Evolutionary conservation across 2,797 vertebrate genomes (phyloP), one percentile per base, ranked within the genome.

Genomic region (Spondyliosoma cantharus): DNA sequence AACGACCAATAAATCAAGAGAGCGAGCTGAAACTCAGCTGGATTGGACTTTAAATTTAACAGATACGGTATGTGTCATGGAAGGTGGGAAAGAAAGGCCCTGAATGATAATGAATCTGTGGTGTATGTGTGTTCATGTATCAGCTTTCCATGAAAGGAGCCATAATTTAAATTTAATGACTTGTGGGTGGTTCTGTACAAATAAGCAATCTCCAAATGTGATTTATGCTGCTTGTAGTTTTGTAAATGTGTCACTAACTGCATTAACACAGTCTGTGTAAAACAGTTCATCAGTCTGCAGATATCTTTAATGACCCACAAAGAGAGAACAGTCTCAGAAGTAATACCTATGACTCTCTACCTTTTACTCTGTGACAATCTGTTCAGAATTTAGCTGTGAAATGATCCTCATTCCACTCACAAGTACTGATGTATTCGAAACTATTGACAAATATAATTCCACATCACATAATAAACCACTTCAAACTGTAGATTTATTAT

Each of bases 161-260:
- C 11, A 46, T 13, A 4, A 16, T 37, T 61, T 50, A 46, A 0
- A 29, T 62, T 32, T 29, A 46, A 67, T 59, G 48, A 37, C 57
- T 13, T 13, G 53, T n/a, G 24, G 25, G 7, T 3, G n/a, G 7
- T 54, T 37, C 11, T 1, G 27, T n/a, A 16, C n/a, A 68, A 68
- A 66, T 15, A 32, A 67, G 32, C 45, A 43, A 19, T 24, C 11
- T 24, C 13, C 4, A 70, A 62, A 70, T 57, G 7, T 14, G 5
- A 49, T 63, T 54, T 24, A 29, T 65, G 48, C 59, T 11, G 2
- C 56, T 67, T 67, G 13, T 48, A 29, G 45, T 42, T 78, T 60
- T 15, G 12, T 16, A 52, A 66, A 66, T 48, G 54, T 59, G 32
- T 54, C 17, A 15, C 3, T 4, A 20, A 53, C n/a, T 61, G 17